These are phyloP conservation scores for Sylvilagus bachmani DNA, from an alignment of 2,113 vertebrate species.

Conservation along the genomic window DNA sequence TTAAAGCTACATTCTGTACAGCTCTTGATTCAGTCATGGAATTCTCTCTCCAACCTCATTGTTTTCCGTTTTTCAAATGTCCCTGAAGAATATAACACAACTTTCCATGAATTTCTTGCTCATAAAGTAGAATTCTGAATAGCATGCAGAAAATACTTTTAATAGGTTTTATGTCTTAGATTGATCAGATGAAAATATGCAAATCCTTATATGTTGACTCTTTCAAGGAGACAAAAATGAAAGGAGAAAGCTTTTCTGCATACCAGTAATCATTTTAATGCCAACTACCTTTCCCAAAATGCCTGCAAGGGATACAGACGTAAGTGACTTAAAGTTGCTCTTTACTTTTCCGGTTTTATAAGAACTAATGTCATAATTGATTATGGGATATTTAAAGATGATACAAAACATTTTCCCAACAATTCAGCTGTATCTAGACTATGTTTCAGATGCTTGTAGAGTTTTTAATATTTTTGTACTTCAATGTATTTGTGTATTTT, in stretches of 20 bases:
- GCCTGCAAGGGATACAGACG: not conserved
- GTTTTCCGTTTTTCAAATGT: conserved; percentile 54
- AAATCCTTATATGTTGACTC: not conserved
- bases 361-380: not conserved
- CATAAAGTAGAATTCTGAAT: conserved; percentile 19
- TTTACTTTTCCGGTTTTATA: not conserved
- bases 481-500: not conserved
- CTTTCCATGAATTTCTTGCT: conserved; percentile 48
- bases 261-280: not conserved
- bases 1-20: not conserved
- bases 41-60: not conserved
- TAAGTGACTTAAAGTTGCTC: not conserved
- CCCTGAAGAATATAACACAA: not conserved
- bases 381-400: not conserved
- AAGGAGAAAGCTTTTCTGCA: not conserved
- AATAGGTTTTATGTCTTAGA: conserved; percentile 14
- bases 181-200: conserved; percentile 17
- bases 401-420: not conserved
- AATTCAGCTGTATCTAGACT: not conserved
- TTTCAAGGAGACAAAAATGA: not conserved
- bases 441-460: not conserved
- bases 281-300: not conserved
- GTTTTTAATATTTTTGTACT: not conserved
- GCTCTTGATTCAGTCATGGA: not conserved
- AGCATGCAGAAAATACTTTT: not conserved